A percentile compares a stretch with the other conserved stretches of the same genome.
These are phyloP conservation scores for Turritopsis rubra DNA, from an alignment of 30 jellyfish, hydroid and myxozoan genomes.

Conservation along the genomic window DNA sequence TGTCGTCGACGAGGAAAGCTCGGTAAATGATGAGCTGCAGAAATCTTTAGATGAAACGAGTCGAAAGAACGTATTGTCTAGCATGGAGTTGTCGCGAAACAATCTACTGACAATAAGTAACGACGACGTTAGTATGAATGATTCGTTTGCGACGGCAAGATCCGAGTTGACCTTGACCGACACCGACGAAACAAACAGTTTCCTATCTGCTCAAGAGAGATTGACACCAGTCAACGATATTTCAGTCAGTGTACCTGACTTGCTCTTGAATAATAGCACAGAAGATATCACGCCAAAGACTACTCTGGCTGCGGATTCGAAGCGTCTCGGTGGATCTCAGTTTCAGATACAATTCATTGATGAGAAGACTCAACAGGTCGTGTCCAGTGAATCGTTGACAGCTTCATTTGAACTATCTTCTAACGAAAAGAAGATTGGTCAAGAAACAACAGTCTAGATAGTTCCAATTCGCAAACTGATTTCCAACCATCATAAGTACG, in stretches of 20 bases:
- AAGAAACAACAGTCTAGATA: constrained; percentile 9
- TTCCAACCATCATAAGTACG: not conserved
- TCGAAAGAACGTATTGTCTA: constrained; percentile 22
- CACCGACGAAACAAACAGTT: constrained; percentile 18
- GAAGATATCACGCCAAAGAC: constrained; percentile 9
- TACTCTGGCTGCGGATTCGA: not conserved
- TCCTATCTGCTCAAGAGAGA: constrained; percentile 18
- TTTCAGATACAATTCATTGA: constrained; percentile 27
- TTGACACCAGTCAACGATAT: constrained; percentile 18
- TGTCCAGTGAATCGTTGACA: constrained; percentile 33
- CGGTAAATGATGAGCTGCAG: constrained; percentile 19
- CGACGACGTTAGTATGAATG: constrained; percentile 39
- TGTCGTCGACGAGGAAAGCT: constrained; percentile 2
- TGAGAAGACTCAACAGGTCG: constrained; percentile 12
- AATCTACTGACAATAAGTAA: constrained; percentile 50
- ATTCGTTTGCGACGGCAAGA: constrained; percentile 78
- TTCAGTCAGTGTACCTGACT: constrained; percentile 28
- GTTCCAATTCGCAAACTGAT: not conserved
- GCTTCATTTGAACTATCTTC: constrained; percentile 12
- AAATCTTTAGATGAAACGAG: constrained; percentile 34
- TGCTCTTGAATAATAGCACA: not conserved
- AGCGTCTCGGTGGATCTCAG: not conserved
- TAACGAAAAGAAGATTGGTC: not conserved
- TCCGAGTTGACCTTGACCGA: constrained; percentile 67
- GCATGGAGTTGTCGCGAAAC: constrained; percentile 61